These are phyloP conservation scores for Lathamus discolor DNA, from an alignment of 2,113 vertebrate species.

Conservation along the genomic window DNA sequence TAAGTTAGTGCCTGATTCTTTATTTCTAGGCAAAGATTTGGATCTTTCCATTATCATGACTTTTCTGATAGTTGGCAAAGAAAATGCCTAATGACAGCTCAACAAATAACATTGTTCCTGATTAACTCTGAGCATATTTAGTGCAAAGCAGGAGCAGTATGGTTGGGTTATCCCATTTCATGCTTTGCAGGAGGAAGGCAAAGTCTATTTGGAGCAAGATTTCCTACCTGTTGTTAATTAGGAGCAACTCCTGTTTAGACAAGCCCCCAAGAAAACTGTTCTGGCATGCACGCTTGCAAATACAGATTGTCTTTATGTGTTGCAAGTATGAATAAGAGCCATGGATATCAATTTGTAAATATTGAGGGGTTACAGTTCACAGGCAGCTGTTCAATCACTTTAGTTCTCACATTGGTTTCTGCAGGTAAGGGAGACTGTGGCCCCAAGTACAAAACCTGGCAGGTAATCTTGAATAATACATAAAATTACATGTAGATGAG, in stretches of 20 bases:
- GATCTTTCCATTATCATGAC: neutral
- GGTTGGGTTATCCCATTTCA: neutral
- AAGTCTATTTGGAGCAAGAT: neutral
- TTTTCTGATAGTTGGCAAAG: neutral
- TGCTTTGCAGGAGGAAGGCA: neutral
- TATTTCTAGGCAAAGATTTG: neutral
- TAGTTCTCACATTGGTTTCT: neutral
- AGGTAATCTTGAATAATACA: neutral
- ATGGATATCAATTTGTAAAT: neutral
- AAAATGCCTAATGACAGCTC: neutral
- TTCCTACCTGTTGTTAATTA: neutral
- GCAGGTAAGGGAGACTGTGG: neutral
- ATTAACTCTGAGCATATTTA: neutral
- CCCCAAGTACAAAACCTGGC: neutral
- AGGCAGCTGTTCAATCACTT: neutral
- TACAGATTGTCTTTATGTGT: neutral
- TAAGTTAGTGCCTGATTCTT: neutral
- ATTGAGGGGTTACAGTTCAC: neutral
- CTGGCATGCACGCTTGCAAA: neutral
- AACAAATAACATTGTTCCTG: neutral
- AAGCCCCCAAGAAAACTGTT: neutral
- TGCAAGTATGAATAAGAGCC: neutral
- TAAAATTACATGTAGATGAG: neutral
- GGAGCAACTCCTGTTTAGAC: neutral
- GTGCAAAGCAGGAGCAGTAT: neutral